Conservation (phyloP, 2,888 invertebrate genomes). For the Xanthia icteritia region DNA sequence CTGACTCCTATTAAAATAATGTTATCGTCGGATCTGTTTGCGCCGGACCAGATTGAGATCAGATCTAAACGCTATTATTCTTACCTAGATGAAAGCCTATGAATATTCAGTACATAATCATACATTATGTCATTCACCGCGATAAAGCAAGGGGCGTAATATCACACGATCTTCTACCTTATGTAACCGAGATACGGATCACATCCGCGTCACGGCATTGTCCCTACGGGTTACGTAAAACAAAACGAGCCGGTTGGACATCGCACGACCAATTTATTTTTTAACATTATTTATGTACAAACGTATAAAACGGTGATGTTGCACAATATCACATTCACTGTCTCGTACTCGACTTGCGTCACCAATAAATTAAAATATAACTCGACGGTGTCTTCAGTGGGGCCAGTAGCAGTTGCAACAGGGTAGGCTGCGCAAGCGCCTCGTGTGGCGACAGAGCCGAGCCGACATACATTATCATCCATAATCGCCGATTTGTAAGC, state of each 20-base stretch:
- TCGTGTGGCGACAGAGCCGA: conserved; percentile 43
- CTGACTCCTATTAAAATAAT: background rate
- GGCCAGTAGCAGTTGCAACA: conserved; percentile 67
- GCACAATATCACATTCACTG: conserved; percentile 87
- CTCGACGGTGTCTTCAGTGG: conserved; percentile 69
- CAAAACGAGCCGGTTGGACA: conserved; percentile 76
- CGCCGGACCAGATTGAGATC: conserved; percentile 29
- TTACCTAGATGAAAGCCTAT: conserved; percentile 65
- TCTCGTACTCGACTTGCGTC: conserved; percentile 82
- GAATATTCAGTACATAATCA: conserved; percentile 63
- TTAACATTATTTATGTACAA: conserved; percentile 86
- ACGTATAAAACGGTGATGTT: conserved; percentile 85
- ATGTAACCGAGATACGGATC: conserved; percentile 63
- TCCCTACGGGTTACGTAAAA: conserved; percentile 77
- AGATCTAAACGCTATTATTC: conserved; percentile 40
- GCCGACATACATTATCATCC: conserved; percentile 16
- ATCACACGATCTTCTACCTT: conserved; percentile 63
- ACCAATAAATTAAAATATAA: conserved; percentile 84
- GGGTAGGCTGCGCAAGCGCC: conserved; percentile 49
- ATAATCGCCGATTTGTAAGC: conserved; percentile 26
- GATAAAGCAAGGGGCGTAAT: conserved; percentile 46
- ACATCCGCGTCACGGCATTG: conserved; percentile 65
- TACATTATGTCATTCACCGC: conserved; percentile 65
- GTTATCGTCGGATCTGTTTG: conserved; percentile 16
- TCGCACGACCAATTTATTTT: conserved; percentile 81